These are phyloP conservation scores for Apeltes quadracus DNA, from an alignment of 2,113 vertebrate genomes.

Conservation along the genomic window DNA sequence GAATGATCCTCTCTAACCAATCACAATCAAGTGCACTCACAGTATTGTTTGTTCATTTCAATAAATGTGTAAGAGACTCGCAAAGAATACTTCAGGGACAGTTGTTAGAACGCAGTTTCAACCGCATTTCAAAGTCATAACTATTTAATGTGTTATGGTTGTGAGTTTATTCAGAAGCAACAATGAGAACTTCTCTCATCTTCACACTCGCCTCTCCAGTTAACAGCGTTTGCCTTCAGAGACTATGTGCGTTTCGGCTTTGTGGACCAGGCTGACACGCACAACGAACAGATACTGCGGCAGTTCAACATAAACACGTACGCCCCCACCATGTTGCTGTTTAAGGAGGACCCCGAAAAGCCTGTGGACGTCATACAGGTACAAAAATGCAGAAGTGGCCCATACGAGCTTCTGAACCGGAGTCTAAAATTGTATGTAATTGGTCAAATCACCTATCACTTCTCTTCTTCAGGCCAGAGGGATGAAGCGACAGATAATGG, in stretches of 20 bases:
- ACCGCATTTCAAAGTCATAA: not conserved
- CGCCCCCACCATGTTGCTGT: slow-evolving; percentile 89
- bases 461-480: slow-evolving; percentile 82
- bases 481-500: slow-evolving; percentile 92
- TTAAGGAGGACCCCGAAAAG: slow-evolving; percentile 88
- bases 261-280: slow-evolving; percentile 82
- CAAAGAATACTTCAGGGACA: not conserved
- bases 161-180: not conserved
- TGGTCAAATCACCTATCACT: not conserved
- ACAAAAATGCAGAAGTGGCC: not conserved
- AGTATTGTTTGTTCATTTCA: not conserved
- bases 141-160: not conserved
- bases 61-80: not conserved
- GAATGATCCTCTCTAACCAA: not conserved
- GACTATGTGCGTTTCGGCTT: slow-evolving; percentile 93
- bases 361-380: slow-evolving; percentile 92
- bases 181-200: slow-evolving; percentile 2
- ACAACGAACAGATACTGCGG: slow-evolving; percentile 78
- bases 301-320: slow-evolving; percentile 89
- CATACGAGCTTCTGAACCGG: not conserved
- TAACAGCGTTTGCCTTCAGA: slow-evolving; percentile 89
- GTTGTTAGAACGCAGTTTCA: not conserved
- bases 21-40: not conserved
- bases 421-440: not conserved
- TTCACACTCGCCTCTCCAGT: slow-evolving; percentile 71